A percentile compares a stretch with the other conserved stretches of the same genome.
Conservation (phyloP, 2,797 vertebrate genomes). For the Melanotaenia nigrans region DNA sequence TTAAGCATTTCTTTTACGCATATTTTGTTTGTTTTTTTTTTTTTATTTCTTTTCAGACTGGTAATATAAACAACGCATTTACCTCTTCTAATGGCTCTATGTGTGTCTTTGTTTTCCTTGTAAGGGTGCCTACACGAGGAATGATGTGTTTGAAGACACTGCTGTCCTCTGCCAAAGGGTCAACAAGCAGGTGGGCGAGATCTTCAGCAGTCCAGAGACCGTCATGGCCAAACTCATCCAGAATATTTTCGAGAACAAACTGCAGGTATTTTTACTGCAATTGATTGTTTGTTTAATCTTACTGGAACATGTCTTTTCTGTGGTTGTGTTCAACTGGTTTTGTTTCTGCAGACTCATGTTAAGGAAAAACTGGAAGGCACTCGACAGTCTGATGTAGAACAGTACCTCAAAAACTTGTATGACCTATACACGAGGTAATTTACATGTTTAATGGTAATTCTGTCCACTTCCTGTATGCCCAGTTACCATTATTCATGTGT, state of each 20-base stretch:
- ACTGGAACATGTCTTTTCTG: neutral
- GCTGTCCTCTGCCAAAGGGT: conserved; percentile 93
- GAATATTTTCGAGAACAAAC: conserved; percentile 96
- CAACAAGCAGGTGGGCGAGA: conserved; percentile 97
- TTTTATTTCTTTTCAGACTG: neutral
- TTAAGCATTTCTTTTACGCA: neutral
- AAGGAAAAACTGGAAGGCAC: conserved; percentile 93
- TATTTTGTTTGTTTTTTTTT: neutral
- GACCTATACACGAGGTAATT: conserved; percentile 94
- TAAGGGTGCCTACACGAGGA: conserved; percentile 92
- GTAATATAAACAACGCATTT: conserved; percentile 1
- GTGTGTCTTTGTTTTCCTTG: neutral
- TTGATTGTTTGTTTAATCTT: neutral
- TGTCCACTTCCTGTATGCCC: neutral
- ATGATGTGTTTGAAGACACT: conserved; percentile 96
- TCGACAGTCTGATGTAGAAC: conserved; percentile 92
- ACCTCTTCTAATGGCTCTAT: neutral
- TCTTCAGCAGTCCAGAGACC: conserved; percentile 97
- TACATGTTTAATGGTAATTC: neutral
- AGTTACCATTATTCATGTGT: neutral
- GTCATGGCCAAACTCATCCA: conserved; percentile 99
- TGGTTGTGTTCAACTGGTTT: conserved; percentile 19
- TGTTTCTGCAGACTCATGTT: conserved; percentile 87
- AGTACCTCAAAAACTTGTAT: conserved; percentile 98
- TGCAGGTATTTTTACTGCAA: conserved; percentile 87